Evolutionary conservation across 2,888 invertebrate genomes (phyloP), one percentile per base, ranked within the genome.

Genomic region (Phyto melanocephala): DNA sequence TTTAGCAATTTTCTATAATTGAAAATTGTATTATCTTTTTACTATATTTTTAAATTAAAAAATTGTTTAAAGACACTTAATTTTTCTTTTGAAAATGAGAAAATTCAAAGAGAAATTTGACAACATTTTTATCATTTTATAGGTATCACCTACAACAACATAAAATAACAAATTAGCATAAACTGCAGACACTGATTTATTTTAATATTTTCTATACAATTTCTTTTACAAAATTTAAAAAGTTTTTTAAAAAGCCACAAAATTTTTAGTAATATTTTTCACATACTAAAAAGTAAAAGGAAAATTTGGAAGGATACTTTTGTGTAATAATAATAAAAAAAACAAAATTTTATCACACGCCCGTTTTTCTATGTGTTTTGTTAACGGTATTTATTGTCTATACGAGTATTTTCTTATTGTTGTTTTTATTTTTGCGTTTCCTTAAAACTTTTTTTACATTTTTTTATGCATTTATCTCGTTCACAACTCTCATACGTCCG

Each of bases 331-430:
- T 5, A 37, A 15, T 13, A 17, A 5, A 56, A 45, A 33, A 42
- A 42, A 20, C 22, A 56, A 56, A 70, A 62, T 35, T 17, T 7
- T 74, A 81, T 70, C 52, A 74, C 81, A 70, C 81, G 67, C 74
- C 78, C 81, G 81, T 70, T 74, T 81, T 74, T 70, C 15, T 42
- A 11, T 58, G 37, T 45, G 11, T 45, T n/a, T 50, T 52, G 35
- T 17, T 67, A 71, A 70, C 70, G 70, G 71, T 47, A 62, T 68
- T 77, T 72, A 28, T 45, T 28, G 28, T 28, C 6, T 62, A 50
- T 45, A 37, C 63, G 54, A 56, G 62, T 70, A 63, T 67, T 81
- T 75, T 72, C 50, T 54, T 54, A n/a, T 52, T 71, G 35, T 56
- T 58, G 24, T 47, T 70, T 35, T n/a, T 37, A 40, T 40, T 5